Conservation (phyloP, 2,797 vertebrate species). For the Erethizon dorsatum region DNA sequence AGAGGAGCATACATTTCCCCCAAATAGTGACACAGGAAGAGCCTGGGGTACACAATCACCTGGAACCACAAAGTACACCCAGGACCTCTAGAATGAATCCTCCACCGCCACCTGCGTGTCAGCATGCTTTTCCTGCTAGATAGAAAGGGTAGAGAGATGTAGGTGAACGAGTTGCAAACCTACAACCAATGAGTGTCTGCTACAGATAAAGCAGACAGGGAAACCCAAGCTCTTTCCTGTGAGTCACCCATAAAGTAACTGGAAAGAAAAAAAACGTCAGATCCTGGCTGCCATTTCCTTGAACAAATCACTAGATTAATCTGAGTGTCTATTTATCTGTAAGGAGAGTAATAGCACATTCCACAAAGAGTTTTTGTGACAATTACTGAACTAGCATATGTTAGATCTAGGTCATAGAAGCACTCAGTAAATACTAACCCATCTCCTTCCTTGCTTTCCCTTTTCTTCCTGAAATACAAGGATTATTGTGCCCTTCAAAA, state of each 20-base stretch:
- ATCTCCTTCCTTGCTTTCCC: background rate
- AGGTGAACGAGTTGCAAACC: accelerated
- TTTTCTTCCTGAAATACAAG: background rate
- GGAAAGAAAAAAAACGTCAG: background rate
- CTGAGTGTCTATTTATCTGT: background rate
- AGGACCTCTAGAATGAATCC: background rate
- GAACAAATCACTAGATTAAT: background rate
- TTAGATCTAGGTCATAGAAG: background rate
- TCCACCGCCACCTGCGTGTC: background rate
- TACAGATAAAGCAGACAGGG: background rate
- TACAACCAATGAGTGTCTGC: background rate
- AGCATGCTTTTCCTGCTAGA: background rate
- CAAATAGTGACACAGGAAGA: background rate
- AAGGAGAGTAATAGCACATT: conserved; percentile 23
- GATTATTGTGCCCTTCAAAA: conserved; percentile 2
- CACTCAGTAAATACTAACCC: background rate
- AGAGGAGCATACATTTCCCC: background rate
- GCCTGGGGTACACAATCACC: background rate
- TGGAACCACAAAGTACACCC: background rate
- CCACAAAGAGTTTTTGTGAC: background rate
- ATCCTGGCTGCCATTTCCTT: background rate
- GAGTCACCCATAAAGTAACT: background rate
- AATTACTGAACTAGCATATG: background rate
- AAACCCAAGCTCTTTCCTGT: background rate
- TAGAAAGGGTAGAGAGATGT: background rate